Evolutionary conservation across 1,140 invertebrate species (phyloP).

Genomic region (Phenacoccus solenopsis): DNA sequence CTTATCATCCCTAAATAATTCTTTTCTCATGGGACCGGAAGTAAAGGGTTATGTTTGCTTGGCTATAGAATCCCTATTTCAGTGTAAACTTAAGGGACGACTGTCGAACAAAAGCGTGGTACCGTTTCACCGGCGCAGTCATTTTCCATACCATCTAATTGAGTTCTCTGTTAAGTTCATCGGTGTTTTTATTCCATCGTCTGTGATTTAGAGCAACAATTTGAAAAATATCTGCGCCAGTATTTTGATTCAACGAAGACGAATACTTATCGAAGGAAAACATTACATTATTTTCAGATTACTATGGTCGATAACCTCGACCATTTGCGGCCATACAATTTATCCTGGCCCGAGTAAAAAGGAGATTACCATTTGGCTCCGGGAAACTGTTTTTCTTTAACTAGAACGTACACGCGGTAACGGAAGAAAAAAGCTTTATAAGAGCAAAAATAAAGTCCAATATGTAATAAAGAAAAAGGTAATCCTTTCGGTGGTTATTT

Average conservation of each 20-base stretch:
- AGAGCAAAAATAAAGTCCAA: slow-evolving; percentile 12
- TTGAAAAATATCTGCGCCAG: too few relatives aligned
- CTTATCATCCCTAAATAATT: slow-evolving; percentile 17
- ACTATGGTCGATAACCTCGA: not conserved
- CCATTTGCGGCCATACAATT: not conserved
- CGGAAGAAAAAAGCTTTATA: not conserved
- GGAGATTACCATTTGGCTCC: not conserved
- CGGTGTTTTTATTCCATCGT: too few relatives aligned
- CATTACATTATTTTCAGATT: not conserved
- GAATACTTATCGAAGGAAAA: too few relatives aligned
- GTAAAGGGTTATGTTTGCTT: not conserved
- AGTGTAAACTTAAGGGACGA: slow-evolving; percentile 13
- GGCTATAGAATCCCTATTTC: slow-evolving; percentile 4
- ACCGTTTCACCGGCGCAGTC: not conserved
- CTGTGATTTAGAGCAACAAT: too few relatives aligned
- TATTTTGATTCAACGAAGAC: too few relatives aligned
- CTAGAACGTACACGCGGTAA: not conserved
- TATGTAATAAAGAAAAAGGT: slow-evolving; percentile 16
- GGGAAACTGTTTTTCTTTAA: not conserved
- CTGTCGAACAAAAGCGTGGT: not conserved
- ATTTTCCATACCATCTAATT: slow-evolving; percentile 11
- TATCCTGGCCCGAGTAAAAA: not conserved
- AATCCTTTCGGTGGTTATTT: slow-evolving; percentile 16
- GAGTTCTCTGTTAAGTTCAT: slow-evolving; percentile 11
- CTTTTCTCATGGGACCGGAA: slow-evolving; percentile 15